These are phyloP conservation scores for Craterocephalus amniculus DNA, from an alignment of 2,797 vertebrate species.

Conservation along the genomic window DNA sequence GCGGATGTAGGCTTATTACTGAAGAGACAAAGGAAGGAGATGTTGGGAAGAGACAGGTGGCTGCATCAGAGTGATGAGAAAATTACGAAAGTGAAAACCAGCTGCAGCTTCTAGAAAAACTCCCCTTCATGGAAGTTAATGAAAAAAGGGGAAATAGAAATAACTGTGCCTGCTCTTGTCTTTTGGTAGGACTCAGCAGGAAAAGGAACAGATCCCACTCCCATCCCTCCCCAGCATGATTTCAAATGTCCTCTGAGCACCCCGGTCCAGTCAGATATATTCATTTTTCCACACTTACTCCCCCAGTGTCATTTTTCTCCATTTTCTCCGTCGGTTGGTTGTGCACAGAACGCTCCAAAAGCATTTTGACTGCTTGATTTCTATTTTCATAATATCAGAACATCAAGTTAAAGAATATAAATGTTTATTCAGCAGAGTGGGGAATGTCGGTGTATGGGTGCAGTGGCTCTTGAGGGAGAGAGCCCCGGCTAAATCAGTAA, in stretches of 20 bases:
- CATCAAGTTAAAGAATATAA: constrained; percentile 79
- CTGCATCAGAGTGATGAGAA: constrained; percentile 82
- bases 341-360: constrained; percentile 72
- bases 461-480: constrained; percentile 64
- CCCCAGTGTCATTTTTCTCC: constrained; percentile 76
- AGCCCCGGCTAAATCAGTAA: constrained; percentile 75
- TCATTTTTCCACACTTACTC: constrained; percentile 71
- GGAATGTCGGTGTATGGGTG: constrained; percentile 51
- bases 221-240: constrained; percentile 58
- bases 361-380: constrained; percentile 76
- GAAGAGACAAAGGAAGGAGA: constrained; percentile 82
- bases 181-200: constrained; percentile 72
- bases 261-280: constrained; percentile 72
- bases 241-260: constrained; percentile 72
- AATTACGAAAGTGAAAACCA: constrained; percentile 80
- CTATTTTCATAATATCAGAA: constrained; percentile 78
- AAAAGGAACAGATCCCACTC: constrained; percentile 54
- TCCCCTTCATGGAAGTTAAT: constrained; percentile 60
- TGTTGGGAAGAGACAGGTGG: constrained; percentile 80
- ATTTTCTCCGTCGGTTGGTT: constrained; percentile 72
- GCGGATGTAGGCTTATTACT: constrained; percentile 80
- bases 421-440: constrained; percentile 78
- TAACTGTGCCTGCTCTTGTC: constrained; percentile 60
- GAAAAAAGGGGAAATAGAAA: constrained; percentile 70
- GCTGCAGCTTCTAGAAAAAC: constrained; percentile 59